A percentile compares a stretch with the other conserved stretches of the same genome.
These are phyloP conservation scores for Apis dorsata DNA, from an alignment of 1,140 invertebrate genomes.

Conservation along the genomic window DNA sequence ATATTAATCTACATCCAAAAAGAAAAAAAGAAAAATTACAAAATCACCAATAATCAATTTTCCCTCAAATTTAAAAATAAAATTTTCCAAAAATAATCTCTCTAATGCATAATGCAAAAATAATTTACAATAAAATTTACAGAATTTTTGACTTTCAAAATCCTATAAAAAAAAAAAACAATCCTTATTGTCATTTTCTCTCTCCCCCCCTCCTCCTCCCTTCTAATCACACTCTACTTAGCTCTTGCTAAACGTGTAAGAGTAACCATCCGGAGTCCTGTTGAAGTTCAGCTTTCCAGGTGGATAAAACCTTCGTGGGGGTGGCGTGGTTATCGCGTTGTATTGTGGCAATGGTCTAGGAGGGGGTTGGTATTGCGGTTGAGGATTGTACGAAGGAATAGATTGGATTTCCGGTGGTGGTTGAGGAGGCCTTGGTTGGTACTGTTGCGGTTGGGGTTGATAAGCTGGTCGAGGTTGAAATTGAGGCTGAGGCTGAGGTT, in stretches of 20 bases:
- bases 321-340: constrained; percentile 83
- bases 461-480: constrained; percentile 78
- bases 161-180: constrained; percentile 19
- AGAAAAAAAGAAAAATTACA: too few relatives aligned
- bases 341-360: constrained; percentile 72
- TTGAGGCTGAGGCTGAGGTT: constrained; percentile 60
- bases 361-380: constrained; percentile 77
- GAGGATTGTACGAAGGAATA: constrained; percentile 75
- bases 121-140: too few relatives aligned
- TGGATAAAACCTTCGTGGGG: constrained; percentile 87
- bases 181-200: too few relatives aligned
- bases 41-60: neutral
- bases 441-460: constrained; percentile 70
- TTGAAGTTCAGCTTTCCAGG: constrained; percentile 91
- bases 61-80: neutral
- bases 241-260: constrained; percentile 88
- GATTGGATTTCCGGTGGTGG: constrained; percentile 76
- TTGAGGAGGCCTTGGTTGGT: constrained; percentile 77
- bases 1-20: neutral
- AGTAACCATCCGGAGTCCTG: constrained; percentile 91
- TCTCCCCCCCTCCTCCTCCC: neutral
- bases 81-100: neutral
- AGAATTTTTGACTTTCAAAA: too few relatives aligned
- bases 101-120: too few relatives aligned
- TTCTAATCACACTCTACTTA: constrained; percentile 47